Evolutionary conservation across 2,797 vertebrate species (phyloP), one percentile per base, ranked within the genome.

Genomic region (Ctenosaura bakeri): DNA sequence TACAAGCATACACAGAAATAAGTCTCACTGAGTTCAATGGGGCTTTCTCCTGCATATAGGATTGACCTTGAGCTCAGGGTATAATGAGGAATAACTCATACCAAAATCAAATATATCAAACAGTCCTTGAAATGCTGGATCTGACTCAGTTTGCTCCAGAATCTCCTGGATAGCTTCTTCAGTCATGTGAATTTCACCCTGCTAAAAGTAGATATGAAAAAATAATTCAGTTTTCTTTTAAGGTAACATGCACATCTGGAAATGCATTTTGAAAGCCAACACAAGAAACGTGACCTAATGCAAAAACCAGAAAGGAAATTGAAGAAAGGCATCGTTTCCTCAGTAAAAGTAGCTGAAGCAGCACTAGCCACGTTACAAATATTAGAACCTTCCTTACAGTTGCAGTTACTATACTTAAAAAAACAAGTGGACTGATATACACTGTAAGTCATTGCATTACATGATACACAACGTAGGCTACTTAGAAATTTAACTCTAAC

Each of bases 121-220:
- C 24, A 99, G 98, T 29, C 98, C 99, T 94, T 99, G 99, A 96
- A 99, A 99, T 81, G 99, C 99, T 76, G 99, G 99, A 90, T 99
- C 99, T 1, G 99, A 99, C 93, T 99, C 99, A 0, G 99, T 99
- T 95, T 99, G 98, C 91, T 98, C 97, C 94, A 99, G 95, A 95
- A 99, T 99, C 94, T 99, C 99, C 90, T 99, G 99, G 94, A 99
- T 99, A 87, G 98, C 99, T 94, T 99, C 99, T 86, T 99, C 98
- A 90, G 98, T 99, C 99, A 99, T 99, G 88, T 99, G 99, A 90
- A 99, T 99, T 97, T 99, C 99, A 88, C 97, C 98, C 98, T 99
- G 96, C 87, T 83, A 78, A 32, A 20, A 26, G 22, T 3, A 50
- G 3, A 12, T 71, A 6, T 66, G 29, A 66, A 82, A 59, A 89